Percentiles rank a stretch among this genome's conserved stretches.
Conservation (phyloP, 2,113 vertebrate species). For the Corythornis madagascariensis region DNA sequence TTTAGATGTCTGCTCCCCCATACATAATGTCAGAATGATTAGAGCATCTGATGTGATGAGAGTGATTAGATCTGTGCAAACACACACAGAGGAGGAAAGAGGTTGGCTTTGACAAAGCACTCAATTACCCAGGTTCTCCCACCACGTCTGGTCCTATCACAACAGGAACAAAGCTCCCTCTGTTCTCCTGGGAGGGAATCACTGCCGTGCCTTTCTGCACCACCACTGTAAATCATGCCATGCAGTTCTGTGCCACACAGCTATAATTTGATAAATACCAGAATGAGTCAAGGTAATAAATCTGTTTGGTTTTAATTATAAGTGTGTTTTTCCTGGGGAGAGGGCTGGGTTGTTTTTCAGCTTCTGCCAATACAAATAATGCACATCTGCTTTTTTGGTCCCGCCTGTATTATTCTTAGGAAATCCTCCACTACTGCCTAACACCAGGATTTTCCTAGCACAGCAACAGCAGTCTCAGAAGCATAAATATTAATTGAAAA, state of each 20-base stretch:
- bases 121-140: constrained; percentile 46
- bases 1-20: not conserved
- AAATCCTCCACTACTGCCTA: constrained; percentile 1
- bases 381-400: constrained; percentile 7
- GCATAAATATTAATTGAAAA: not conserved
- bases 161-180: constrained; percentile 29
- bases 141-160: constrained; percentile 31
- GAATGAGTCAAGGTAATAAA: constrained; percentile 53
- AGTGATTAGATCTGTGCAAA: constrained; percentile 49
- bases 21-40: constrained; percentile 33
- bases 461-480: not conserved
- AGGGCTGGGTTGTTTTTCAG: constrained; percentile 29
- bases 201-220: not conserved
- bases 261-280: constrained; percentile 31
- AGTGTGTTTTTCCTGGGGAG: constrained; percentile 3
- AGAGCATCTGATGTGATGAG: constrained; percentile 48
- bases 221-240: constrained; percentile 48
- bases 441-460: not conserved
- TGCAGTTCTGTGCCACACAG: not conserved
- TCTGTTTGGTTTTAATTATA: constrained; percentile 50
- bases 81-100: constrained; percentile 45
- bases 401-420: not conserved
- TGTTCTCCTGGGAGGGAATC: constrained; percentile 38
- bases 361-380: constrained; percentile 45
- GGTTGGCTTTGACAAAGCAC: constrained; percentile 49